Evolutionary conservation across 2,113 vertebrate species (phyloP).

Genomic region (Forbesichthys agassizii): DNA sequence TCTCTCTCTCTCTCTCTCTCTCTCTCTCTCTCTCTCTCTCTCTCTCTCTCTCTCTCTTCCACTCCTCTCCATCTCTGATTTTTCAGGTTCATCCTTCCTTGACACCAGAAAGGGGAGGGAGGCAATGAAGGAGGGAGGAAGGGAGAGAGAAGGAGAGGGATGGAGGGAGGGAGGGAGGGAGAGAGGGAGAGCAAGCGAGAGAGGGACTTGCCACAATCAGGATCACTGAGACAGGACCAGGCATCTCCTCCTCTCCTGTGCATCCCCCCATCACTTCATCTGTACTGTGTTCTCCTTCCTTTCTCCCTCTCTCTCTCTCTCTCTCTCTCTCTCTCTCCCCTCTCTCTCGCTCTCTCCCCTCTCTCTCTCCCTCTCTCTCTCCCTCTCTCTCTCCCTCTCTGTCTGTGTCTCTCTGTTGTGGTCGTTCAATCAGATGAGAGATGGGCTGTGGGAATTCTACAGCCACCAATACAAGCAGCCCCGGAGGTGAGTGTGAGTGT

Average conservation of each 20-base stretch:
- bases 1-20: no score
- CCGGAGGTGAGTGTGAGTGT: no score
- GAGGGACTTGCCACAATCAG: no score
- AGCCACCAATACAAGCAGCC: no score
- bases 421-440: no score
- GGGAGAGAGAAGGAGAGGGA: slow-evolving; percentile 25
- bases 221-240: no score
- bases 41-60: no score
- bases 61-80: no score
- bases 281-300: slow-evolving; percentile 14
- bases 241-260: slow-evolving; percentile 31
- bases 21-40: no score
- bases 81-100: not conserved
- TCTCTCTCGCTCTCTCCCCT: not conserved
- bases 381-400: not conserved
- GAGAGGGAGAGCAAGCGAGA: slow-evolving; percentile 22
- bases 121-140: not conserved
- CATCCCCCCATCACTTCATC: not conserved
- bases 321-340: not conserved
- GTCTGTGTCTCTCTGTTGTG: slow-evolving; percentile 7
- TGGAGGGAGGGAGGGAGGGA: slow-evolving; percentile 37
- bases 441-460: no score
- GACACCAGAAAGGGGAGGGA: slow-evolving; percentile 36
- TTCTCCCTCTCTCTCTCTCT: not conserved
- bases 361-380: no score